Base-by-base conservation (phyloP, 2,888 invertebrate species). In the Drosophila infuscata region DNA sequence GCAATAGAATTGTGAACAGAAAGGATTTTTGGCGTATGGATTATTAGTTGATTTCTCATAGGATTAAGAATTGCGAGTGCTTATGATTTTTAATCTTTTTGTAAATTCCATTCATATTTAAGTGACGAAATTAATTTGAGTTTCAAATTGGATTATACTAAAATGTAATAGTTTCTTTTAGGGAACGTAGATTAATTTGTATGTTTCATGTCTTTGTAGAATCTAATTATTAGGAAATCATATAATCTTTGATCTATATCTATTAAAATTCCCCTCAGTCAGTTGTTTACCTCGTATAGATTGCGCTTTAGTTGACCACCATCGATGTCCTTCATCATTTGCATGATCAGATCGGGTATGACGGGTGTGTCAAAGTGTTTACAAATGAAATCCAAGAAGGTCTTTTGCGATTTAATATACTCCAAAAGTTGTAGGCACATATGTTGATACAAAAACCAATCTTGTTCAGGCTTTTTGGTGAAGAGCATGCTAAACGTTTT, bases 291-390 rank as follows among this genome's bases (percentile, higher is more conserved):
- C 92, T 95, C 95, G 88, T 95, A 94, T 91, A 96, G 94, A 93
- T 95, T 96, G 91, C 95, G 94, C 88, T 96, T 95, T 92, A 96
- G 95, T 86, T 96, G 96, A 79, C 94, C 94, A 75, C 96, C 96
- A 92, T 97, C 96, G 63, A 98, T 96, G 88, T 96, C 95, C 79
- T 96, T 96, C 93, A 98, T 96, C 92, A 97, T 95, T 94, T 97
- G 97, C 91, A 96, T 94, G 92, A 98, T 95, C 89, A 98, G 95
- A 95, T 99, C 98, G 95, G 98, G 98, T 91, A 99, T 97, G 88
- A 98, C 98, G 32, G 98, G 98, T 57, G 98, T 98, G 91, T 97
- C 96, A 92, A 99, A 95, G 94, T 99, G 98, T 90, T 96, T 96
- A 92, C 98, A 94, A 92, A 99, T 95, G 93, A 96, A 95, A 82